These are phyloP conservation scores for Drosophila kikkawai DNA, from an alignment of 1,140 invertebrate species.

Conservation along the genomic window DNA sequence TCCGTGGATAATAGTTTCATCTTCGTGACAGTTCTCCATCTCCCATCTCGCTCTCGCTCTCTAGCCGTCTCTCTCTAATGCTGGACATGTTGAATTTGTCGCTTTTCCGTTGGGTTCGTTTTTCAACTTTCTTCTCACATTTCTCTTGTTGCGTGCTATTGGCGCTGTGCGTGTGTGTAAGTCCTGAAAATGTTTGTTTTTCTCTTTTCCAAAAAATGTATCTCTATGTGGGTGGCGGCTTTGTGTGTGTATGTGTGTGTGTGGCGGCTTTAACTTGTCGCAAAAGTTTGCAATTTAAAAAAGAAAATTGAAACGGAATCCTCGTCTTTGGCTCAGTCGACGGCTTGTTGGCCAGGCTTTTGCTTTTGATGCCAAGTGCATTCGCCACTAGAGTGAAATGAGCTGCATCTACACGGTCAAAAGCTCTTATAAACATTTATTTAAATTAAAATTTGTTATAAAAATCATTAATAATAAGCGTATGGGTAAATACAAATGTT, in stretches of 20 bases:
- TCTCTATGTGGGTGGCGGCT: not conserved
- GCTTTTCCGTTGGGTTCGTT: conserved; percentile 56
- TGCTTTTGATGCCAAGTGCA: conserved; percentile 40
- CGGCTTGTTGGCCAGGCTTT: conserved; percentile 14
- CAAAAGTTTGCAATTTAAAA: conserved; percentile 56
- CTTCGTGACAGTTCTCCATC: conserved; percentile 54
- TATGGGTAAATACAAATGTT: too few species aligned
- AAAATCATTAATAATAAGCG: not conserved
- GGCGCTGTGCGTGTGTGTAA: conserved; percentile 53
- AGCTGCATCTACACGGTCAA: conserved; percentile 33
- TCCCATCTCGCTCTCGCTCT: not conserved
- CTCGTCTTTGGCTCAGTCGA: conserved; percentile 20
- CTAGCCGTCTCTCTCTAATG: conserved; percentile 21
- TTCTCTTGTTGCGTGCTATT: conserved; percentile 72
- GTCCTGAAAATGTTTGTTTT: conserved; percentile 38
- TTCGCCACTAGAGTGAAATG: conserved; percentile 54
- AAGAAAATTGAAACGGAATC: conserved; percentile 69
- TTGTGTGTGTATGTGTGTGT: not conserved
- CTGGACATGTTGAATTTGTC: conserved; percentile 77
- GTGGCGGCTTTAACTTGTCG: conserved; percentile 66
- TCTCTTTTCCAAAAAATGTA: conserved; percentile 15
- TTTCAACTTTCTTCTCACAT: conserved; percentile 55
- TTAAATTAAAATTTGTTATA: not conserved
- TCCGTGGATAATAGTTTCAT: conserved; percentile 81
- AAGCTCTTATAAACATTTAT: not conserved